These are phyloP conservation scores for Polyergus mexicanus DNA, from an alignment of 1,140 invertebrate genomes.

Conservation along the genomic window DNA sequence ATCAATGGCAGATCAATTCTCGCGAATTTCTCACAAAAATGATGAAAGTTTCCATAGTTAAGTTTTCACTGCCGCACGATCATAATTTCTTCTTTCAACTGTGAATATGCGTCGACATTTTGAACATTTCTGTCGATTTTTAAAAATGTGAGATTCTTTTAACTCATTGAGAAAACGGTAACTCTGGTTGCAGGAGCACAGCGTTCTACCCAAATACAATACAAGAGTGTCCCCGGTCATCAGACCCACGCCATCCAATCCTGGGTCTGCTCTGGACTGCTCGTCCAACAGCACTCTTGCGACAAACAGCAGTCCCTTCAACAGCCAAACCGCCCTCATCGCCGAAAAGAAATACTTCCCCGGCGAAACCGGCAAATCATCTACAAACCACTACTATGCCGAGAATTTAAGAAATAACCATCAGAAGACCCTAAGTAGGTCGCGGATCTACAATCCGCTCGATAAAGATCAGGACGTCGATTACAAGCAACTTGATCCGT, in stretches of 20 bases:
- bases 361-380: not conserved
- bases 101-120: not conserved
- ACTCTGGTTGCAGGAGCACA: slow-evolving; percentile 79
- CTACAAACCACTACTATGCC: slow-evolving; percentile 80
- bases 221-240: slow-evolving; percentile 79
- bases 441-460: slow-evolving; percentile 80
- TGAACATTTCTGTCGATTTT: not conserved
- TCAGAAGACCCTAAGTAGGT: slow-evolving; percentile 74
- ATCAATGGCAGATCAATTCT: not conserved
- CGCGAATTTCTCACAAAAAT: not conserved
- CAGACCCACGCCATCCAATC: slow-evolving; percentile 85
- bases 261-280: slow-evolving; percentile 87
- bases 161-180: not conserved
- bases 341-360: slow-evolving; percentile 70
- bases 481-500: slow-evolving; percentile 82
- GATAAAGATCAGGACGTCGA: slow-evolving; percentile 70
- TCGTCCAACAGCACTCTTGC: slow-evolving; percentile 87
- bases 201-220: slow-evolving; percentile 81
- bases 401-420: slow-evolving; percentile 82
- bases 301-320: slow-evolving; percentile 87
- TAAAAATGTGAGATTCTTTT: not conserved
- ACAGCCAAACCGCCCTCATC: slow-evolving; percentile 82
- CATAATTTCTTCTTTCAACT: not conserved
- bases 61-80: not conserved
- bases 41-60: not conserved